These are phyloP conservation scores for Chitala chitala DNA, from an alignment of 2,113 vertebrate species.

Conservation along the genomic window DNA sequence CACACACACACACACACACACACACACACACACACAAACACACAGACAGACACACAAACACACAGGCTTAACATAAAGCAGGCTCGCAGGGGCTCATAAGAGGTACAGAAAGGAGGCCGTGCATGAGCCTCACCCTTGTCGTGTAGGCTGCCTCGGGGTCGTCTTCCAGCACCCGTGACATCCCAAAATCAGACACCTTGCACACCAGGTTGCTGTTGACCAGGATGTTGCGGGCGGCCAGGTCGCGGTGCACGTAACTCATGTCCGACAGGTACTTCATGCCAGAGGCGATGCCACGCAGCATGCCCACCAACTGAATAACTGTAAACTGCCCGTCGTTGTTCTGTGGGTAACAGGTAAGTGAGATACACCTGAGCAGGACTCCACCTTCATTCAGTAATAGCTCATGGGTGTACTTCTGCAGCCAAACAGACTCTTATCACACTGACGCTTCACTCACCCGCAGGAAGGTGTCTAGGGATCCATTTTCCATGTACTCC, in stretches of 20 bases:
- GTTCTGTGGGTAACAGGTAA: constrained; percentile 63
- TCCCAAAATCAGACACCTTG: constrained; percentile 96
- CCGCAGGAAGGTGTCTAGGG: constrained; percentile 95
- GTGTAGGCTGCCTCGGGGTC: constrained; percentile 95
- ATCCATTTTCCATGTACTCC: constrained; percentile 99
- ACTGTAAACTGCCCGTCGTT: constrained; percentile 95
- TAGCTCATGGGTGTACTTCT: no score
- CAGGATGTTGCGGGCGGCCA: constrained; percentile 91
- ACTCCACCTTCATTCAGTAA: no score
- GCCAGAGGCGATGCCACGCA: constrained; percentile 90
- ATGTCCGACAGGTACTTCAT: constrained; percentile 98
- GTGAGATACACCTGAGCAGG: not conserved
- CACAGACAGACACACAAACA: no score
- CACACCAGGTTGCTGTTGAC: constrained; percentile 98
- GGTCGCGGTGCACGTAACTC: constrained; percentile 95
- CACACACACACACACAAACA: no score
- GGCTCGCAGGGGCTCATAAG: no score
- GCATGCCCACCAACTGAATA: constrained; percentile 94
- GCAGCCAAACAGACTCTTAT: not conserved
- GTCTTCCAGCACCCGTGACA: constrained; percentile 93
- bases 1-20: no score
- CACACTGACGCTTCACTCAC: constrained; percentile 68
- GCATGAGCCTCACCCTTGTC: constrained; percentile 73
- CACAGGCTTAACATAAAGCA: no score
- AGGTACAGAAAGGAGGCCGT: not conserved